Evolutionary conservation across 2,113 vertebrate species (phyloP), one percentile per base, ranked within the genome.

Genomic region (Athene cunicularia): DNA sequence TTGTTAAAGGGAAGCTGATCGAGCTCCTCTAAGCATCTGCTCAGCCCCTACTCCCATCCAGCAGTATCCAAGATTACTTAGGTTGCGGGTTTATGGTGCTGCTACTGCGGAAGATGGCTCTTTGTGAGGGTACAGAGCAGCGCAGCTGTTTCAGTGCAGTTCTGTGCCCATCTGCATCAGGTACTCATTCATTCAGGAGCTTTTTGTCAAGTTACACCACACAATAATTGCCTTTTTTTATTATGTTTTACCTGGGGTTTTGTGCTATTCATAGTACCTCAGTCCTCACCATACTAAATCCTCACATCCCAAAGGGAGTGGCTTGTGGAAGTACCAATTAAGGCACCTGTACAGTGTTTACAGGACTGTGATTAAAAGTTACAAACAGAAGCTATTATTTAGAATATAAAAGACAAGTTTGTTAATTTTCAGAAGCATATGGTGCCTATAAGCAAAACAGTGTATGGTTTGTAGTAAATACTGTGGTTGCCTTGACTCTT

Each of bases 231-330:
- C 45, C 27, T 5, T 15, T 10, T 37, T 75, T 26, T 7, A 9
- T 24, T 74, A 0, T 0, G 5, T 39, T 63, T 67, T 20, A 33
- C 37, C 30, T 2, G 8, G 12, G 12, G 7, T 22, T 81, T 49
- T 67, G 79, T 9, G 0, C 26, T 33, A 5, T 14, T 16, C 2
- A 2, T 4, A 0, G 41, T 16, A 30, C 39, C 53, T 35, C 35
- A 27, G 26, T 14, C 23, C 67, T 94, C 19, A 8, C 27, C 8
- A 0, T 9, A 2, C 28, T 33, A 17, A 13, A 8, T 41, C 53
- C 35, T 73, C 53, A 4, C 12, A 6, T 39, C 43, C 56, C 35
- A 17, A 21, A 88, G 45, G 39, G 63, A 22, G 18, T 3, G 22
- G 39, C 43, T 33, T 83, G 9, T 15, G 22, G 35, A 56, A 43